Evolutionary conservation across 2,888 invertebrate genomes (phyloP), one percentile per base, ranked within the genome.

Genomic region (Myathropa florea): DNA sequence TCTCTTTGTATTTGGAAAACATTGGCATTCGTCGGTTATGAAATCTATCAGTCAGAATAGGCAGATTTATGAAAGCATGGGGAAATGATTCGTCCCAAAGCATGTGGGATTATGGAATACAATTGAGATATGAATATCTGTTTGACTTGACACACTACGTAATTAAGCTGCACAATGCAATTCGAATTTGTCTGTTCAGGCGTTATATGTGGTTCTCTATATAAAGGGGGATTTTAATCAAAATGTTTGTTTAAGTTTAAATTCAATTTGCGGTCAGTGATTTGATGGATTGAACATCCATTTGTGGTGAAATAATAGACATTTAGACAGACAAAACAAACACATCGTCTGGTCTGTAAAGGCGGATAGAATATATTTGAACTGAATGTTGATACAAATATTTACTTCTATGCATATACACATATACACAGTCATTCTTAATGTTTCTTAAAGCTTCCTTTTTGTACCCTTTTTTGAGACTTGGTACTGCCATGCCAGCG

Each of bases 41-140:
- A 14, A 21, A 59, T 18, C 67, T 64, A 67, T 67, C 67, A 60
- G 30, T 76, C 59, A 65, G 26, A 28, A 14, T 59, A 21, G 65
- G 59, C 28, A 59, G 26, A 59, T 28, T 65, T 28, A 75, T 39
- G 39, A 23, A 70, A 26, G 23, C 30, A 39, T 7, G 36, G 18
- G 36, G 0, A 65, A n/a, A 39, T 33, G 2, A 12, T 12, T 33
- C 12, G 12, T 3, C 12, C 24, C 46, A n/a, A 23, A 26, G 9
- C 18, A 0, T 18, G 18, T 7, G 18, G 46, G 46, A 46, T 46
- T 46, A 18, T 18, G 4, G 46, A n/a, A 46, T n/a, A 14, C 46
- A 46, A 46, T 18, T n/a, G 46, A n/a, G 46, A 6, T 18, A 18
- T n/a, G n/a, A n/a, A n/a, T 46, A 4, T 46, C n/a, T 18, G 46